Evolutionary conservation across 2,888 invertebrate species (phyloP), one percentile per base, ranked within the genome.

Genomic region (Parelbella ahira): DNA sequence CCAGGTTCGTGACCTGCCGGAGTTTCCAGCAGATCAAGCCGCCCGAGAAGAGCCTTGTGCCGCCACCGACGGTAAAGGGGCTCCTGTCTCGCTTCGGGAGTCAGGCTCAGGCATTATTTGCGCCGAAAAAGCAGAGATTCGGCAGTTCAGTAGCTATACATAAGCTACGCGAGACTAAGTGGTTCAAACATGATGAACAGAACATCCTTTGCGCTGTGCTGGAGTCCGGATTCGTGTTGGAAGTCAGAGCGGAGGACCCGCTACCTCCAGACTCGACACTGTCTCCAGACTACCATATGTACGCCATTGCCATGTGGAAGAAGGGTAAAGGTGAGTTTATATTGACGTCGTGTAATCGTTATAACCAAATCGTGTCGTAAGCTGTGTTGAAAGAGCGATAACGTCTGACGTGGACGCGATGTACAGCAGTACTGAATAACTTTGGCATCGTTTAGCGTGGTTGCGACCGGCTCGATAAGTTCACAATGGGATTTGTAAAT

Each of bases 161-260:
- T 68, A 92, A 92, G 64, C 81, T 92, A 53, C 87, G 92, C 50
- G 92, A 93, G 68, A 91, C 92, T 49, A 93, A 93, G 87, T 93
- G 93, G 93, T 93, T 93, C 68, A 89, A 89, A 54, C 90, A 91
- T 54, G 91, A 91, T 58, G 92, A 93, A 79, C 89, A 91, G 64
- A 90, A 91, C 59, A 91, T 93, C 56, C 88, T 93, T 54, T 92
- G 92, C 71, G 91, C 93, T 39, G 93, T 93, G 44, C 88, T 93
- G 60, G 92, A 93, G 73, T 89, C 91, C 24, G 93, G 93, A 41
- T 93, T 93, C 75, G 90, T 93, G 55, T 88, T 93, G 50, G 93
- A 93, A 70, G 88, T 91, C 53, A 77, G 83, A 51, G 89, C 89
- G 32, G 81, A 83, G 55, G 84, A 88, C 45, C 79, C 83, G 1